Base-by-base conservation (phyloP, 2,113 vertebrate genomes). In the Clinocottus analis region DNA sequence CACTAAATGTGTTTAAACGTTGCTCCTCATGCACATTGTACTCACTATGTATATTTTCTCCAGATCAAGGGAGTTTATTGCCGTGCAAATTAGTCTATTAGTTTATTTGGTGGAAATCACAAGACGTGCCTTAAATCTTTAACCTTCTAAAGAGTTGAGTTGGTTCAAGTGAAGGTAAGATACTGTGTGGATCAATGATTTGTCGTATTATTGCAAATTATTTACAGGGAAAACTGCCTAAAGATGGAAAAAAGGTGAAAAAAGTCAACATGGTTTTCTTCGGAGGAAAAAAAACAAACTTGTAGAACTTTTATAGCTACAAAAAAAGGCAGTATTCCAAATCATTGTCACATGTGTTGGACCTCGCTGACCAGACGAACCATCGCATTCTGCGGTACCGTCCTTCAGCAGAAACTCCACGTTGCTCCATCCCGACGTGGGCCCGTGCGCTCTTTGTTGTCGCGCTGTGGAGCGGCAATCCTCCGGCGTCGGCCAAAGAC, bases 401-500 rank as follows among this genome's bases (percentile, higher is more conserved):
- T 17, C 73, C 14, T 35, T 68, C 12, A 64, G 82, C 33, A 72
- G 2, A 19, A 45, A 8, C 14, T 37, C 23, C 45, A 61, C 16
- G 23, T 33, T n/a, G 53, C 35, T 25, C 43, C 21, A n/a, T 14
- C 62, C 62, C 39, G 62, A 68, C 12, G 5, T 8, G 31, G 58
- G 33, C 35, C 35, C 5, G 9, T 27, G 65, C 75, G 66, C 58
- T 63, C 74, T 82, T 72, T 79, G 73, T 53, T 72, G 77, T 58
- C 60, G 66, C 51, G 72, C n/a, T 72, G 77, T 58, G 55, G 66
- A 43, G 72, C n/a, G 1, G 77, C 76, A 81, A 78, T 68, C 55
- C 79, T 29, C 53, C 35, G 3, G 4, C 31, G 64, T 62, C 31
- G 63, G 78, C 85, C 88, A 89, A 90, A 84, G 88, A 89, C 73